Base-by-base conservation (phyloP, 2,888 invertebrate species). In the Platerodrilus igneus region DNA sequence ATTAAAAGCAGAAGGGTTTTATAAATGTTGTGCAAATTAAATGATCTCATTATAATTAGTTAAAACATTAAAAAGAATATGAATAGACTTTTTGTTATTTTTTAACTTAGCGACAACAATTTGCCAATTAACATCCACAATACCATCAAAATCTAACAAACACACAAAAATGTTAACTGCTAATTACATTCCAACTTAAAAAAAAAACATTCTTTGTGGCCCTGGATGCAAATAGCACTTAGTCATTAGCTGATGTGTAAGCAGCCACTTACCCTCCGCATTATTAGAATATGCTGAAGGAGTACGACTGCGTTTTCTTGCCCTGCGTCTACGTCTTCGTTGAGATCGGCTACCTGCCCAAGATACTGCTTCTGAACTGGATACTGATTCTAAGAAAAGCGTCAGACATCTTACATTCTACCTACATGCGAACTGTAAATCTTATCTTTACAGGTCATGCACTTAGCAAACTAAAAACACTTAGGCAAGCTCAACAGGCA, bases 351-450 rank as follows among this genome's bases (percentile, higher is more conserved):
- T 72, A 66, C 69, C 71, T 68, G 70, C 72, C 73, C 70, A 76
- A 69, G 72, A 68, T 53, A 63, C 67, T 48, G 73, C 71, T 69
- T 76, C 78, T 69, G 76, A 72, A 61, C 79, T 76, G 62, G 76
- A 76, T 58, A 76, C 71, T 55, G 76, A 76, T 48, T 76, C 76
- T 75, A 72, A 63, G 62, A 63, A 53, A 60, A 55, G 56, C 55
- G 50, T 50, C 37, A 41, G 32, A 40, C 37, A 37, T 29, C 41
- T 45, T 45, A 45, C 37, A 41, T 37, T 25, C 45, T 15, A n/a
- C 13, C n/a, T n/a, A n/a, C n/a, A n/a, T n/a, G n/a, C n/a, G n/a
- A n/a, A n/a, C n/a, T n/a, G n/a, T 23, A 9, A 5, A 8, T 8
- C n/a, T n/a, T n/a, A n/a, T n/a, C n/a, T n/a, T n/a, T n/a, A n/a